Conservation (phyloP, 2,888 invertebrate genomes). For the Syrista parreyssii region DNA sequence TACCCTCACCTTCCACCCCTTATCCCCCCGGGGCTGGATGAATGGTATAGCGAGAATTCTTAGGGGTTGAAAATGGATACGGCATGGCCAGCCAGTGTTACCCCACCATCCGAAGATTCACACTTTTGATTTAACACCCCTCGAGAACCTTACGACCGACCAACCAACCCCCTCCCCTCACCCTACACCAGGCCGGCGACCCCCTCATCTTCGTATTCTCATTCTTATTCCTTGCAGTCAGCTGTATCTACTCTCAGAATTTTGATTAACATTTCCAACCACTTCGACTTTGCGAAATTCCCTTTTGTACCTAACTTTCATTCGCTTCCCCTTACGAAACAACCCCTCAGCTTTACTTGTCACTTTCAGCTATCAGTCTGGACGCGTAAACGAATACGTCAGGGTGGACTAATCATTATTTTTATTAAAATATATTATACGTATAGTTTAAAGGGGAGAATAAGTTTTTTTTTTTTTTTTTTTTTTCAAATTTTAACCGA, state of each 20-base stretch:
- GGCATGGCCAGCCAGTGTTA: not conserved
- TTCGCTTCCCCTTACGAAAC: not conserved
- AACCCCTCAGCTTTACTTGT: not conserved
- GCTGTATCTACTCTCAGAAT: not conserved
- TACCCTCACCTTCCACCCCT: not conserved
- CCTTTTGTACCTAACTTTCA: not conserved
- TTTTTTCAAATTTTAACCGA: too few species aligned
- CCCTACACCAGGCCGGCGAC: not conserved
- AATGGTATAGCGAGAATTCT: not conserved
- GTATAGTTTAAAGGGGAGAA: too few species aligned
- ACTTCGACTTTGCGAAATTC: not conserved
- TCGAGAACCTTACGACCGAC: not conserved
- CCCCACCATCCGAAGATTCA: not conserved
- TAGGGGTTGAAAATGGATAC: not conserved
- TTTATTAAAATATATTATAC: too few species aligned
- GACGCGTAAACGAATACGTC: too few species aligned
- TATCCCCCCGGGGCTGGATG: not conserved
- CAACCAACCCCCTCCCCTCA: not conserved
- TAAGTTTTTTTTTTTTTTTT: too few species aligned
- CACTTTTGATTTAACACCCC: slow-evolving; percentile 2
- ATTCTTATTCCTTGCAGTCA: not conserved
- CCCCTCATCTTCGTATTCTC: not conserved
- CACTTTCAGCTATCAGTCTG: too few species aligned
- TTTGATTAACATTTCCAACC: not conserved
- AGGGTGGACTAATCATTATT: too few species aligned